Evolutionary conservation across 2,888 invertebrate species (phyloP).

Genomic region (Latrodectus elegans): DNA sequence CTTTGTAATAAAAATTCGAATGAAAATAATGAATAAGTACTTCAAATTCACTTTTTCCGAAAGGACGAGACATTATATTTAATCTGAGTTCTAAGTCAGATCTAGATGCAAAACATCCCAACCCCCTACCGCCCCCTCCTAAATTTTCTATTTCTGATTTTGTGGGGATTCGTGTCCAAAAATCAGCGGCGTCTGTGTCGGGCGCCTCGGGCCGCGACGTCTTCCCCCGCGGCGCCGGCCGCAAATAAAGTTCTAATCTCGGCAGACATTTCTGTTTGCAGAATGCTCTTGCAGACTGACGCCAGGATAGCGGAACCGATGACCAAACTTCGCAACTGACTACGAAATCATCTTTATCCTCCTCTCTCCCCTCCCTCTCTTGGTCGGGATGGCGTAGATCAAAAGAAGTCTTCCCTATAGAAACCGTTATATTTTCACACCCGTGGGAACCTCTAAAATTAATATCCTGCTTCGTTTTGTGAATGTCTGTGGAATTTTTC

Average conservation of each 20-base stretch:
- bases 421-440: background rate
- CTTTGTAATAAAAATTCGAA: too few species aligned
- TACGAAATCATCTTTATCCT: background rate
- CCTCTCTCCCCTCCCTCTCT: background rate
- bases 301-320: slow-evolving; percentile 37
- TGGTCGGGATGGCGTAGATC: background rate
- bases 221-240: slow-evolving; percentile 51
- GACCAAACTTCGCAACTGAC: slow-evolving; percentile 46
- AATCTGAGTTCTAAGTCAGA: background rate
- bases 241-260: slow-evolving; percentile 68
- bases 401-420: background rate
- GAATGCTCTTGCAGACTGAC: background rate
- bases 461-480: background rate
- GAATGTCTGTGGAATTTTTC: too few species aligned
- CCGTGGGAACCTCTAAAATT: background rate
- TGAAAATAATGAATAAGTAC: too few species aligned
- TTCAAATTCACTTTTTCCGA: too few species aligned
- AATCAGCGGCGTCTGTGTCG: background rate
- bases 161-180: background rate
- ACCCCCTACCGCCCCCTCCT: background rate
- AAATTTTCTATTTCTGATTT: slow-evolving; percentile 1
- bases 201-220: slow-evolving; percentile 28
- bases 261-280: slow-evolving; percentile 25
- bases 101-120: background rate
- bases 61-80: background rate